Base-by-base conservation (phyloP, 1,140 invertebrate genomes). In the Cataglyphis hispanica region DNA sequence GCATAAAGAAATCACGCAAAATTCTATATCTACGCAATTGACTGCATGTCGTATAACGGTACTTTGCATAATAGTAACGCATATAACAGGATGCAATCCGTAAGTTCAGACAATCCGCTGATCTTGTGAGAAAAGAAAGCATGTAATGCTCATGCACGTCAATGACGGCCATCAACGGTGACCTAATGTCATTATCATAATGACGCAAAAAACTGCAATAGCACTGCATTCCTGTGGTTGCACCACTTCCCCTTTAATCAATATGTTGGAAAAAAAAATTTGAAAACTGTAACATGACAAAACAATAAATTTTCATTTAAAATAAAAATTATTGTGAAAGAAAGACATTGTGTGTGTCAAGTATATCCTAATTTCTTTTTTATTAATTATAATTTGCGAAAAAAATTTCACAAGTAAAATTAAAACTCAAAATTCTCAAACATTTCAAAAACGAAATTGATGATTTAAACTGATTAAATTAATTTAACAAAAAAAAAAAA, bases 101-200 rank as follows among this genome's bases (percentile, higher is more conserved):
- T 31, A 27, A 5, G 25, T 77, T 77, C 66, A 22, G 13, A 22
- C 13, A 34, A 46, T 19, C 4, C n/a, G 25, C 50, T 40, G 25
- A 50, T 78, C n/a, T 74, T 16, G 16, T n/a, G 63, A 61, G 85
- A 61, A 40, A 74, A 86, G 64, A 72, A 77, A 58, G 19, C 11
- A 43, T 19, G 46, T 63, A 56, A 58, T 43, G 31, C 13, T 46
- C 61, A 34, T 50, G 8, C 72, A 56, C 16, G 8, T 74, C 63
- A 58, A 67, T 25, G 31, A 10, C 13, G 25, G 0, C 1, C 19
- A 2, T 67, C 40, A 61, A 43, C 22, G 61, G 64, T 43, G 13
- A 81, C 0, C 1, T 80, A 81, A 88, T 58, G 34, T 80, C 43
- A 75, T 85, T 86, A 85, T 25, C 27, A 78, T 85, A 85, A 87